A percentile compares a stretch with the other conserved stretches of the same genome.
Evolutionary conservation across 2,797 vertebrate species (phyloP).

Genomic region (Myotis daubentonii): DNA sequence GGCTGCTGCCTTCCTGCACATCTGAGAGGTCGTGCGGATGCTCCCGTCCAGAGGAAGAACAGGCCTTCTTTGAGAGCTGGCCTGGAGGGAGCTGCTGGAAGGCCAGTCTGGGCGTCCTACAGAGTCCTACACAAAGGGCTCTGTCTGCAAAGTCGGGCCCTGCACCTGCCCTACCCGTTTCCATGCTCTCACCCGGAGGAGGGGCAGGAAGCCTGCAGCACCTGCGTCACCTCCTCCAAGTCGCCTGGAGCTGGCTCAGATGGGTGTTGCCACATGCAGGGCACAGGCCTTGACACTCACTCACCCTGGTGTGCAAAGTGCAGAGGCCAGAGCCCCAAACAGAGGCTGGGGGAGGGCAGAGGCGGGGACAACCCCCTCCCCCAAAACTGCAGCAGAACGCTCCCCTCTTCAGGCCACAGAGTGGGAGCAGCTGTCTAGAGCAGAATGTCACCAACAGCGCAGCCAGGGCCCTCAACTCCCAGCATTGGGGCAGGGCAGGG

Average conservation of each 20-base stretch:
- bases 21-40: not conserved
- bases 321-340: not conserved
- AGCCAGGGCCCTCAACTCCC: not conserved
- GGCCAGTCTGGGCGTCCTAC: not conserved
- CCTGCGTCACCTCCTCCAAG: not conserved
- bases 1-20: not conserved
- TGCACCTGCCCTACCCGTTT: not conserved
- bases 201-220: not conserved
- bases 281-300: not conserved
- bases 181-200: not conserved
- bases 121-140: slow-evolving; percentile 55
- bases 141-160: not conserved
- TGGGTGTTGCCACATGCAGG: not conserved
- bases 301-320: not conserved
- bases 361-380: not conserved
- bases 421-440: not conserved
- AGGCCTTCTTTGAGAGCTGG: slow-evolving; percentile 56
- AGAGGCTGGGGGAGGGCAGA: not conserved
- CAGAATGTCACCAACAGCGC: not conserved
- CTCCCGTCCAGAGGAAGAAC: not conserved
- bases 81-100: slow-evolving; percentile 5
- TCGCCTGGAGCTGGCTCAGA: not conserved
- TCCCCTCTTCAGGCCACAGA: not conserved
- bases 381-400: not conserved
- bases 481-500: not conserved